Evolutionary conservation across 2,888 invertebrate genomes (phyloP).

Genomic region (Amorpha juglandis): DNA sequence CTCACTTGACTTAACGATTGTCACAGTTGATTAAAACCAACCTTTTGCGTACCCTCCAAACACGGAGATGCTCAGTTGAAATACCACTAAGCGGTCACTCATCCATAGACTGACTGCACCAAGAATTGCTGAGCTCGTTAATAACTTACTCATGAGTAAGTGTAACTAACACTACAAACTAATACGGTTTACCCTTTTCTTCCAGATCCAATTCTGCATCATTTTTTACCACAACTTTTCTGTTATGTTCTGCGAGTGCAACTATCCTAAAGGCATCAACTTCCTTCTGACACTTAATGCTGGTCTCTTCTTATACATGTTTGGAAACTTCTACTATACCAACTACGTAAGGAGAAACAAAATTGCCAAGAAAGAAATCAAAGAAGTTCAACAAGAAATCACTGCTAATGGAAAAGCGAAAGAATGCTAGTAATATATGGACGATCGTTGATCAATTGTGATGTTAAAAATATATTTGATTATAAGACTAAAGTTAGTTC

Average conservation of each 20-base stretch:
- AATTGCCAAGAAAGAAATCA: constrained; percentile 8
- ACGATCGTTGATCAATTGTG: constrained; percentile 39
- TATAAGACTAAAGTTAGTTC: constrained; percentile 2
- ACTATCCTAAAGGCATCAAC: constrained; percentile 88
- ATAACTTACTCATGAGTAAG: no score
- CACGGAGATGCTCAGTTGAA: no score
- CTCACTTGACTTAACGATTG: no score
- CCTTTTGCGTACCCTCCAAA: no score
- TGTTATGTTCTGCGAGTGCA: constrained; percentile 87
- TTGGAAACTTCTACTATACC: constrained; percentile 89
- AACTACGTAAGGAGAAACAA: constrained; percentile 81
- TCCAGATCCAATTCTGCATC: constrained; percentile 89
- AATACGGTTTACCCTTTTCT: constrained; percentile 34
- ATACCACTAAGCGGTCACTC: no score
- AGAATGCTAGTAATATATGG: constrained; percentile 59
- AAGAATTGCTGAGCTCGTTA: no score
- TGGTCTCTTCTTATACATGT: constrained; percentile 89
- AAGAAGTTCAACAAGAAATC: constrained; percentile 31
- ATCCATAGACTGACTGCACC: no score
- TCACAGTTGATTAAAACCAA: no score
- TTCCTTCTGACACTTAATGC: constrained; percentile 88
- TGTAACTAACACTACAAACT: no score
- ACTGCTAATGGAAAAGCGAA: constrained; percentile 58
- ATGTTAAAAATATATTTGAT: constrained; percentile 17
- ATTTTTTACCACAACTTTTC: constrained; percentile 88